Evolutionary conservation across 2,888 invertebrate genomes (phyloP), one percentile per base, ranked within the genome.

Genomic region (Eupeodes latifasciatus): DNA sequence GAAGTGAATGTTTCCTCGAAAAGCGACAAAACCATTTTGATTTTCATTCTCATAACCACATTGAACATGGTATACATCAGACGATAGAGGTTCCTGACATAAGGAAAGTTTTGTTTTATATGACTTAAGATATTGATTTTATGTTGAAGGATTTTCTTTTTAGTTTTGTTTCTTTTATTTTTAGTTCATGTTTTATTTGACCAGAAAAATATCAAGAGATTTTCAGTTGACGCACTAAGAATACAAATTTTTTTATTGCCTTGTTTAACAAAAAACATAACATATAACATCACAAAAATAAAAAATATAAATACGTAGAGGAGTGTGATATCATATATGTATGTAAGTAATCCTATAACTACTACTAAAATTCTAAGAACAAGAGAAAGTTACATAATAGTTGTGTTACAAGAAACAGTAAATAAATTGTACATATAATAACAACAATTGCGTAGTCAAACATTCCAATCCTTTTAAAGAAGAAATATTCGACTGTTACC

Each of bases 21-120:
- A 83, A 83, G 71, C 51, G 72, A 59, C 57, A 57, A 61, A 78
- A 78, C 34, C 78, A 44, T 66, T 59, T 78, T 66, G 66, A 83
- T 78, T 72, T 27, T 64, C 66, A 44, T 66, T 83, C 78, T 72
- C 59, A 66, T 78, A 74, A 66, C 49, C 59, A 57, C 49, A 69
- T 36, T 69, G 51, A 36, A 36, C 59, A 12, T 51, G 51, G 51
- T 51, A 51, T 57, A 53, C 34, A 27, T 11, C 7, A 40, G 10
- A 12, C n/a, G 14, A 47, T 12, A 81, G 27, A 66, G 27, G 40
- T 61, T 40, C n/a, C n/a, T 59, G 55, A n/a, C 79, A 83, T 67
- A 78, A 66, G 72, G 59, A 78, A 79, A 78, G 59, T 83, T 83
- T 72, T 78, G 72, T 83, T 78, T 83, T 78, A 78, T 79, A 47